These are phyloP conservation scores for Otus sunia DNA, from an alignment of 2,113 vertebrate species.

Conservation along the genomic window DNA sequence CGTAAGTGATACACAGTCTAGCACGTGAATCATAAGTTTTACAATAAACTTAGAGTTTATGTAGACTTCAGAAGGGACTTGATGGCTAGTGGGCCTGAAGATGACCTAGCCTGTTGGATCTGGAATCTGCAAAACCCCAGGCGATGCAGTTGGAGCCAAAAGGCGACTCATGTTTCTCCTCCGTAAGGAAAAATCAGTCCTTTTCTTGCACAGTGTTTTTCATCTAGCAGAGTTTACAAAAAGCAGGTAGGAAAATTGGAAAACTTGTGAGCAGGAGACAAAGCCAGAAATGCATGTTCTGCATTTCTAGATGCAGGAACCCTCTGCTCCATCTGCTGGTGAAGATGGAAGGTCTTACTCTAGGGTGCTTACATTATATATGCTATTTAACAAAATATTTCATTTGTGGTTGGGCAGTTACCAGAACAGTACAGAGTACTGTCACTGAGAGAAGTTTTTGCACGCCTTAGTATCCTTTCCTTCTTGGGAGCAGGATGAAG, in stretches of 20 bases:
- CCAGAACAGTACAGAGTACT: not conserved
- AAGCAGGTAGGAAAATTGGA: not conserved
- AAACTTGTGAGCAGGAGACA: not conserved
- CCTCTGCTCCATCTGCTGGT: not conserved
- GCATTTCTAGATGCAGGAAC: not conserved
- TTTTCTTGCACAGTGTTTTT: not conserved
- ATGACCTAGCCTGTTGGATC: not conserved
- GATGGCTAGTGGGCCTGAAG: not conserved
- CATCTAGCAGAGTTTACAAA: not conserved
- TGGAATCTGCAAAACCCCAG: not conserved
- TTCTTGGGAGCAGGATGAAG: not conserved
- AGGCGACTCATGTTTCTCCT: not conserved
- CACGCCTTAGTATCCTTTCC: not conserved
- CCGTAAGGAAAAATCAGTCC: not conserved
- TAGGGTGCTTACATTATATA: not conserved
- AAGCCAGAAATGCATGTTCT: not conserved
- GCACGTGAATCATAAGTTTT: not conserved
- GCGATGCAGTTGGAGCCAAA: not conserved
- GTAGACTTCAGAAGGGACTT: not conserved
- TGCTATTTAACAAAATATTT: not conserved
- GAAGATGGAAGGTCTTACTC: not conserved
- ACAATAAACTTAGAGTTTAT: not conserved
- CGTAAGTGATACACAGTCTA: not conserved
- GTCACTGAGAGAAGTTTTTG: not conserved
- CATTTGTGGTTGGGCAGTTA: not conserved